Conservation (phyloP, 2,113 vertebrate species). For the Zingel zingel region DNA sequence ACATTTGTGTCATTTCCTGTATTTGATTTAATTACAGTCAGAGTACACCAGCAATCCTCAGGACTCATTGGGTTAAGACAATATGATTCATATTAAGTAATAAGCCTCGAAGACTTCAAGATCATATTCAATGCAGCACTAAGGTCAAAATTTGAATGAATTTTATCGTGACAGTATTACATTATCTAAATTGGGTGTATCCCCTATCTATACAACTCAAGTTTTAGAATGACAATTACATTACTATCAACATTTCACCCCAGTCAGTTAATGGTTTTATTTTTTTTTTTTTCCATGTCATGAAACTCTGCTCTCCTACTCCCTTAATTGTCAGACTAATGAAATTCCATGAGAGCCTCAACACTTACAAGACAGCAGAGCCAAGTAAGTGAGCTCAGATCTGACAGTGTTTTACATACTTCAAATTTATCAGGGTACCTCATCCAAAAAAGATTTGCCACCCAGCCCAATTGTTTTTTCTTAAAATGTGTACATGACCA, state of each 20-base stretch:
- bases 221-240: slow-evolving; percentile 11
- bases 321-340: slow-evolving; percentile 10
- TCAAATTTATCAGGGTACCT: slow-evolving; percentile 33
- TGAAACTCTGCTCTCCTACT: slow-evolving; percentile 4
- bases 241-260: slow-evolving; percentile 27
- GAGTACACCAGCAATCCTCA: background rate
- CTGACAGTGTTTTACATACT: slow-evolving; percentile 12
- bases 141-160: slow-evolving; percentile 6
- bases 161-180: background rate
- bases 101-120: background rate
- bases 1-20: slow-evolving; percentile 2
- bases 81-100: slow-evolving; percentile 20
- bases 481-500: background rate
- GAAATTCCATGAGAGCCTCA: slow-evolving; percentile 20
- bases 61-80: background rate
- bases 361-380: slow-evolving; percentile 22
- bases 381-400: slow-evolving; percentile 28
- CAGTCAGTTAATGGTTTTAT: slow-evolving; percentile 1
- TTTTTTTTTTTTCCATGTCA: slow-evolving; percentile 20
- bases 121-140: slow-evolving; percentile 5
- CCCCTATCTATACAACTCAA: background rate
- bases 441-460: background rate
- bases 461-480: background rate
- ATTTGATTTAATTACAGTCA: slow-evolving; percentile 7
- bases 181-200: slow-evolving; percentile 45